Evolutionary conservation across 1,140 invertebrate species (phyloP).

Genomic region (Bombus terrestris): DNA sequence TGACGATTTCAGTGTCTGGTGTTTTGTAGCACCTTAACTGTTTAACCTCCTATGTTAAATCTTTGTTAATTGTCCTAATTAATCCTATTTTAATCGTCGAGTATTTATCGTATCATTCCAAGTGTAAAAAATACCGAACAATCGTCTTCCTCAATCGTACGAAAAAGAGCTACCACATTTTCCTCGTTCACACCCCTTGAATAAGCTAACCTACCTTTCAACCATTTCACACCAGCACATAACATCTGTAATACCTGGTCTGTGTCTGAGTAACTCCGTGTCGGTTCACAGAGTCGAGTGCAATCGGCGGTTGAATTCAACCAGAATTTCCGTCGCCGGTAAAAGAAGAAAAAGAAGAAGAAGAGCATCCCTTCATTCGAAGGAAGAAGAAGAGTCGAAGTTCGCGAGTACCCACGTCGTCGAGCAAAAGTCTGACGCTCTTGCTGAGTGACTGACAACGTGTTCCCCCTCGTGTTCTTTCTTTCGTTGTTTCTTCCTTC

Average conservation of each 20-base stretch:
- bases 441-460: slow-evolving; percentile 74
- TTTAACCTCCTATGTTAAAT: neutral
- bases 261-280: neutral
- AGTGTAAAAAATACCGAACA: too few species aligned
- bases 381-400: neutral
- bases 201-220: neutral
- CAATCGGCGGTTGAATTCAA: neutral
- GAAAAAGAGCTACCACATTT: too few species aligned
- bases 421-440: slow-evolving; percentile 56
- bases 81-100: too few species aligned
- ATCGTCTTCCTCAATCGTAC: too few species aligned
- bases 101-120: neutral
- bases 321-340: slow-evolving; percentile 7
- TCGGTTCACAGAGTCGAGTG: neutral
- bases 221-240: neutral
- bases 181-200: too few species aligned
- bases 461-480: slow-evolving; percentile 58
- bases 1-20: neutral
- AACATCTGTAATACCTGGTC: neutral
- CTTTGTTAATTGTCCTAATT: too few species aligned
- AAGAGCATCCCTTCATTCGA: neutral
- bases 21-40: neutral
- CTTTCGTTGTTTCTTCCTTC: slow-evolving; percentile 42
- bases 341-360: neutral
- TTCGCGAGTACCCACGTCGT: slow-evolving; percentile 40